Evolutionary conservation across 2,113 vertebrate species (phyloP), one percentile per base, ranked within the genome.

Genomic region (Perca flavescens): DNA sequence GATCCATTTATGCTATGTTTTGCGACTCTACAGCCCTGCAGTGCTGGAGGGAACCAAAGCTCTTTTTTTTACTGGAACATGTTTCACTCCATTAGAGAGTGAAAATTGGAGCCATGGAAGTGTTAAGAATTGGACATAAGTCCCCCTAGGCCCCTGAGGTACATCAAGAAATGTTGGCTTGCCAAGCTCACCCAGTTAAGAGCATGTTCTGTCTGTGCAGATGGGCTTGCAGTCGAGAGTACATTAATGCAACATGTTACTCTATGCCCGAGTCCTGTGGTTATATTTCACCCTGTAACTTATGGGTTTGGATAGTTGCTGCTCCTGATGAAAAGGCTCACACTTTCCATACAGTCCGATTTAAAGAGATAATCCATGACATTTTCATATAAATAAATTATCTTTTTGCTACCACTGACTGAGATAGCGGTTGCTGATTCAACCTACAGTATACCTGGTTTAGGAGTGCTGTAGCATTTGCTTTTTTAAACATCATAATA

Each of bases 121-220:
- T 92, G 84, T 91, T 88, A 92, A 94, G 76, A 93, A 93, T 91
- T 90, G 88, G 73, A 93, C 91, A 85, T 88, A 85, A 77, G 83
- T 79, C 82, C 84, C 69, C 58, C 64, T 40, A 73, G 86, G 87
- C 61, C 88, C 88, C 85, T 53, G 78, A 90, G 82, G 87, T 87
- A 86, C 88, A 88, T 92, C 79, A 82, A 73, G 77, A 88, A 86
- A 79, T 66, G 84, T 77, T 73, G 16, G 47, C 70, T 78, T 66
- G 77, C 84, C 82, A 22, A 72, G 90, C 78, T 67, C 73, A 77
- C 64, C 71, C 77, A 64, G 80, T 89, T 85, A 86, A 90, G 82
- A 86, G 85, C 85, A 76, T 88, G 89, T 88, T 90, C 80, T 77
- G 76, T 66, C 83, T 19, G 74, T 73, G 64, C 85, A 82, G 87